A percentile compares a stretch with the other conserved stretches of the same genome.
These are phyloP conservation scores for Neodiprion pinetum DNA, from an alignment of 1,140 invertebrate genomes.

Conservation along the genomic window DNA sequence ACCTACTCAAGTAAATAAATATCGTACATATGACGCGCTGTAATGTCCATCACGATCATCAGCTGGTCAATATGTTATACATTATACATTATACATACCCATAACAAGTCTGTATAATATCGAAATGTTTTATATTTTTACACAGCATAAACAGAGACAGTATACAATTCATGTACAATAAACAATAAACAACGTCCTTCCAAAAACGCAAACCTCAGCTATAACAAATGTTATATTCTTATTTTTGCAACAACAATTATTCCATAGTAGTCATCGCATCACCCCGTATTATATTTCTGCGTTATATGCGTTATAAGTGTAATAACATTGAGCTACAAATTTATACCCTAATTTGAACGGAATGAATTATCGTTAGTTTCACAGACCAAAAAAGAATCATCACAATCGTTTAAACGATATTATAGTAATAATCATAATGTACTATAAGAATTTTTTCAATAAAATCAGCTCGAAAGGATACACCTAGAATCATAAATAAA, in stretches of 20 bases:
- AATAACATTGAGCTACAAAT: too few relatives aligned
- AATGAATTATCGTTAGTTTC: not conserved
- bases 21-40: not conserved
- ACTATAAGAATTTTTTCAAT: too few relatives aligned
- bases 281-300: too few relatives aligned
- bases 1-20: too few relatives aligned
- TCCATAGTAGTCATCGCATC: not conserved
- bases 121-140: slow-evolving; percentile 60
- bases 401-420: too few relatives aligned
- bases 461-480: too few relatives aligned
- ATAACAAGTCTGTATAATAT: slow-evolving; percentile 43
- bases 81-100: slow-evolving; percentile 34
- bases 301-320: too few relatives aligned
- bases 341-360: not conserved
- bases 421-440: too few relatives aligned
- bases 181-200: slow-evolving; percentile 56
- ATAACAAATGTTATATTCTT: slow-evolving; percentile 55
- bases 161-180: slow-evolving; percentile 51
- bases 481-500: too few relatives aligned
- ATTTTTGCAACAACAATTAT: slow-evolving; percentile 38
- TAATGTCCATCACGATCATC: not conserved
- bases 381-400: too few relatives aligned
- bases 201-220: slow-evolving; percentile 55
- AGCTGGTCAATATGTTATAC: slow-evolving; percentile 32
- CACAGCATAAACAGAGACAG: slow-evolving; percentile 47